Conservation (phyloP, 2,113 vertebrate genomes). For the Circaetus gallicus region DNA sequence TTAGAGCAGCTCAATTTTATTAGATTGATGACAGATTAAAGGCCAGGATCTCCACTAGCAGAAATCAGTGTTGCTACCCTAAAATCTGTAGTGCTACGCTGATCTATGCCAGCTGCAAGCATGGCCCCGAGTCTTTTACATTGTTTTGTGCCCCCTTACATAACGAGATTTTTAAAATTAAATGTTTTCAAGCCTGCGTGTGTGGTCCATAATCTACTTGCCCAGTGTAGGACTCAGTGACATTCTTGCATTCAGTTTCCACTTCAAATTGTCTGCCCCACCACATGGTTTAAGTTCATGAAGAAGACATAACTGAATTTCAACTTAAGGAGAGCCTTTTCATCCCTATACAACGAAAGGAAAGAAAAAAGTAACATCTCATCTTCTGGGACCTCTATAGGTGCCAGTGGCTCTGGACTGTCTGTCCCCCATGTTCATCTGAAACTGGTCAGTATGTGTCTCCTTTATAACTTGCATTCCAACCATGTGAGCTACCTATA, state of each 20-base stretch:
- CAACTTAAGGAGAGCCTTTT: not conserved
- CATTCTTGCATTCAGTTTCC: not conserved
- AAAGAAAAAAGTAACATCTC: not conserved
- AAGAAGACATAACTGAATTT: not conserved
- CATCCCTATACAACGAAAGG: not conserved
- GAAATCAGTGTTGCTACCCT: not conserved
- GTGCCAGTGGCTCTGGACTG: not conserved
- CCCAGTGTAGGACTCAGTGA: not conserved
- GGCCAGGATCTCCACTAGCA: not conserved
- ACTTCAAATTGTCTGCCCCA: not conserved
- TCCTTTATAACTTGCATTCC: not conserved
- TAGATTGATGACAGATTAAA: constrained; percentile 9
- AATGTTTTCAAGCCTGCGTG: not conserved
- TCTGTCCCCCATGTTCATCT: not conserved
- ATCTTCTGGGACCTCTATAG: not conserved
- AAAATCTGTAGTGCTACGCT: not conserved
- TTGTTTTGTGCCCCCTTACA: not conserved
- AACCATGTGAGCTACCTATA: not conserved
- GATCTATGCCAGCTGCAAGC: not conserved
- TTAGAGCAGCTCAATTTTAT: constrained; percentile 31
- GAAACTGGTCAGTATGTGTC: not conserved
- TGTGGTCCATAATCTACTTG: not conserved
- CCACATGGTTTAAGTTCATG: not conserved
- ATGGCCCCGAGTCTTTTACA: not conserved
- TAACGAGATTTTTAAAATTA: not conserved